A percentile compares a stretch with the other conserved stretches of the same genome.
These are phyloP conservation scores for Lysiphlebus fabarum DNA, from an alignment of 1,140 invertebrate species.

Conservation along the genomic window DNA sequence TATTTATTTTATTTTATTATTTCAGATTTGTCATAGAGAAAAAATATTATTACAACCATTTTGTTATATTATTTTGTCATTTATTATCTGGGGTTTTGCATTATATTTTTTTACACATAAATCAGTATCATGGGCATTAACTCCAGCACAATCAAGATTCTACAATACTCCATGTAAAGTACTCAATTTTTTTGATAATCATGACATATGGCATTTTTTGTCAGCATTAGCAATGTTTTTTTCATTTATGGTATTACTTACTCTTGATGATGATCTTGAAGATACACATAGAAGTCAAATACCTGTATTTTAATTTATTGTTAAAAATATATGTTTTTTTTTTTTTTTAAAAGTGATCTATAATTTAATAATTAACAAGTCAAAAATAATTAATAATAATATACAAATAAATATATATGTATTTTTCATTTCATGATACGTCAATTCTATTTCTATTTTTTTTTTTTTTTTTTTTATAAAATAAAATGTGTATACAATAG, in stretches of 20 bases:
- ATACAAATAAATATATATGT: too few relatives aligned
- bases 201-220: conserved; percentile 88
- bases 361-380: too few relatives aligned
- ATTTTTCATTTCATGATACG: conserved; percentile 12
- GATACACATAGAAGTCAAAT: conserved; percentile 67
- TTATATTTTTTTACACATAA: conserved; percentile 75
- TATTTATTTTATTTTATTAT: conserved; percentile 36
- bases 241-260: conserved; percentile 78
- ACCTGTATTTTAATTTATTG: conserved; percentile 81
- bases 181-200: conserved; percentile 78
- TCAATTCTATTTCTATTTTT: conserved; percentile 8
- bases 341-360: conserved; percentile 14
- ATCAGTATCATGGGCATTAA: conserved; percentile 76
- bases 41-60: conserved; percentile 61
- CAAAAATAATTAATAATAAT: too few relatives aligned
- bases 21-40: conserved; percentile 68
- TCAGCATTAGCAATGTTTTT: conserved; percentile 85
- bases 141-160: conserved; percentile 74
- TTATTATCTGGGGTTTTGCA: conserved; percentile 66
- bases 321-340: conserved; percentile 15
- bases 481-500: too few relatives aligned
- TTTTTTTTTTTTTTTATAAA: neutral
- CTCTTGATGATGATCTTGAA: conserved; percentile 75
- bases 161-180: conserved; percentile 72
- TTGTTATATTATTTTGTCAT: conserved; percentile 65